A percentile compares a stretch with the other conserved stretches of the same genome.
These are phyloP conservation scores for Alloplasta piceator DNA, from an alignment of 2,888 invertebrate species.

Conservation along the genomic window DNA sequence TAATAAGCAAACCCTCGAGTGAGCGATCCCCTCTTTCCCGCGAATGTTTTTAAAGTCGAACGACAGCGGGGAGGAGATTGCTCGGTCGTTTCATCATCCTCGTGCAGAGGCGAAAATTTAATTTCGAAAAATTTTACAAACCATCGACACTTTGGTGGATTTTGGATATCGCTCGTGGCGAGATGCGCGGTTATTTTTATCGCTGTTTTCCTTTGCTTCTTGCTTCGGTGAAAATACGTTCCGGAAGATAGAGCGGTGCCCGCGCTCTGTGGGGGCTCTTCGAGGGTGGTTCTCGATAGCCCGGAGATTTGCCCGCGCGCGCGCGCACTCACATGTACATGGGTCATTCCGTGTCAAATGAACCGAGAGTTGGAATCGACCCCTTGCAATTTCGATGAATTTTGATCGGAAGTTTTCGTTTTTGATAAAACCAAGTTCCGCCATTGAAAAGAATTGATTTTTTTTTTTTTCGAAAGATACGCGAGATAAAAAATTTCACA, in stretches of 20 bases:
- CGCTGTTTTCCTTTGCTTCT: background rate
- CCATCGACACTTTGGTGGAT: background rate
- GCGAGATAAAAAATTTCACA: too few species aligned
- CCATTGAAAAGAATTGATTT: too few species aligned
- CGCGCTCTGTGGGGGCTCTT: background rate
- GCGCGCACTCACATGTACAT: too few species aligned
- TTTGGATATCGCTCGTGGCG: background rate
- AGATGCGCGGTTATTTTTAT: background rate
- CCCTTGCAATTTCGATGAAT: too few species aligned
- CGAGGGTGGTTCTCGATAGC: background rate
- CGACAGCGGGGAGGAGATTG: constrained; percentile 48
- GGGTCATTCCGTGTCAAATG: too few species aligned
- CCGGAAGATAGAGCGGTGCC: background rate
- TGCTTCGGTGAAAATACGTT: background rate
- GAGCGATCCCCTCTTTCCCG: constrained; percentile 55
- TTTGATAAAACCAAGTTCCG: too few species aligned
- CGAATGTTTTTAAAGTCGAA: constrained; percentile 71
- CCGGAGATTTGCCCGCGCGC: background rate
- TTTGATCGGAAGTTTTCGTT: too few species aligned
- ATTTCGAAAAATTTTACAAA: background rate
- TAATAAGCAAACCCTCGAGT: constrained; percentile 71
- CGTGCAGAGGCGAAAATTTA: background rate
- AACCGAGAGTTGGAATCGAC: too few species aligned
- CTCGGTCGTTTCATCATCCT: constrained; percentile 26
- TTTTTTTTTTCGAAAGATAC: too few species aligned